Evolutionary conservation across 2,888 invertebrate genomes (phyloP).

Genomic region (Nebria salina): DNA sequence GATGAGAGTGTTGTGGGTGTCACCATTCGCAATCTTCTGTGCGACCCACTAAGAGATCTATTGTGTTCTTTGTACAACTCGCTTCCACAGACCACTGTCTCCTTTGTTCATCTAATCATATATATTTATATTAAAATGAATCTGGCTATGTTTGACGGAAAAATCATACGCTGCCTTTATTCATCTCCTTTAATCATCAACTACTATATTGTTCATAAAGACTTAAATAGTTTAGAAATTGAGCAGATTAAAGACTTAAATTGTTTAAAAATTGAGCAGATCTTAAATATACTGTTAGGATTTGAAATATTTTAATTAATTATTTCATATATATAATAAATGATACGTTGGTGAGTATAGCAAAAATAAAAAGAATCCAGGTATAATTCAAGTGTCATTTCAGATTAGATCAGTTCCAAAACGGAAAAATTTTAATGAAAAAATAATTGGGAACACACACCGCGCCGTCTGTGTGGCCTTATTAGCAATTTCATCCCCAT

Average conservation of each 20-base stretch:
- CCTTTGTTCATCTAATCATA: background rate
- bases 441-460: constrained; percentile 20
- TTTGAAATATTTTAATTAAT: too few species aligned
- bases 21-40: constrained; percentile 35
- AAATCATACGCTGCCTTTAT: background rate
- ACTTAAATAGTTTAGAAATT: too few species aligned
- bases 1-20: constrained; percentile 34
- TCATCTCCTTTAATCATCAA: background rate
- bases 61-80: constrained; percentile 14
- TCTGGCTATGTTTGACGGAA: background rate
- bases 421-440: background rate
- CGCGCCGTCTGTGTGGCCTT: constrained; percentile 3
- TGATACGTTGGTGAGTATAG: too few species aligned
- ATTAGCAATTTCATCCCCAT: constrained; percentile 26
- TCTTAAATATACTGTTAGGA: too few species aligned
- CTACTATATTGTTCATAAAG: too few species aligned
- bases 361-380: background rate
- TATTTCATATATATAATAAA: too few species aligned
- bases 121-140: background rate
- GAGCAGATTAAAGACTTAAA: too few species aligned
- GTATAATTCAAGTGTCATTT: background rate
- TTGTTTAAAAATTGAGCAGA: too few species aligned
- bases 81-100: background rate
- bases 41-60: constrained; percentile 34
- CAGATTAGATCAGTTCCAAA: background rate